Conservation (phyloP, 2,797 vertebrate species). For the Luscinia luscinia region DNA sequence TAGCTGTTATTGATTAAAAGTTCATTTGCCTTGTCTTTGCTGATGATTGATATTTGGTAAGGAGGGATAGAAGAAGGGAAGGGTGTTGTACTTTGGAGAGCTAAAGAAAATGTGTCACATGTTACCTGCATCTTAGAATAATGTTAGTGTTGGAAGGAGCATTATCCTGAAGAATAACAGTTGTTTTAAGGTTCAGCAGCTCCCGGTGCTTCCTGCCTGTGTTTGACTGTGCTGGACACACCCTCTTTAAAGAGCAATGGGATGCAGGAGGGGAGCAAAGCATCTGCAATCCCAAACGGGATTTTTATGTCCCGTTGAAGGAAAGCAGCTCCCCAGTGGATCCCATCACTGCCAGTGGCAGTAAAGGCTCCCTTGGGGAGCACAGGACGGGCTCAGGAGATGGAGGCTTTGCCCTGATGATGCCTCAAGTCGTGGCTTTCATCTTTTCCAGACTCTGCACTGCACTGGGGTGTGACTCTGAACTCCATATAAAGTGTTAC, state of each 20-base stretch:
- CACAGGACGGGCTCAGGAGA: background rate
- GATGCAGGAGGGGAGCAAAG: constrained; percentile 31
- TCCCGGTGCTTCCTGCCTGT: background rate
- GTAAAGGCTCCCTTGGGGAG: constrained; percentile 51
- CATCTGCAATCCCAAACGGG: constrained; percentile 57
- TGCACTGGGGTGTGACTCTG: background rate
- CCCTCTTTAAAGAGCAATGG: constrained; percentile 24
- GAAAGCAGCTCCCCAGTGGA: constrained; percentile 63
- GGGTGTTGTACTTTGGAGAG: constrained; percentile 63
- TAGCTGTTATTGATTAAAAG: constrained; percentile 84
- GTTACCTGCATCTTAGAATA: constrained; percentile 73
- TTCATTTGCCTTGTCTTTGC: constrained; percentile 77
- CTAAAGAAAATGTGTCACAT: constrained; percentile 62
- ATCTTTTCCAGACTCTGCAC: background rate
- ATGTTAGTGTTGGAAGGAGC: constrained; percentile 67
- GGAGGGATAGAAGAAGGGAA: constrained; percentile 59
- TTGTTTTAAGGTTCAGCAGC: constrained; percentile 63
- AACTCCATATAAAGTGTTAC: background rate
- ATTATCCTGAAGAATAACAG: constrained; percentile 33
- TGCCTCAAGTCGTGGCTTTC: background rate
- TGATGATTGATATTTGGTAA: constrained; percentile 77
- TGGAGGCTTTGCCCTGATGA: fast-evolving
- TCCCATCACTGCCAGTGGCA: constrained; percentile 50
- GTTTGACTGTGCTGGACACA: background rate
- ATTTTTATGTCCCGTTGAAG: constrained; percentile 69